These are phyloP conservation scores for Tenthredo scrophulariae DNA, from an alignment of 2,888 invertebrate species.

Conservation along the genomic window DNA sequence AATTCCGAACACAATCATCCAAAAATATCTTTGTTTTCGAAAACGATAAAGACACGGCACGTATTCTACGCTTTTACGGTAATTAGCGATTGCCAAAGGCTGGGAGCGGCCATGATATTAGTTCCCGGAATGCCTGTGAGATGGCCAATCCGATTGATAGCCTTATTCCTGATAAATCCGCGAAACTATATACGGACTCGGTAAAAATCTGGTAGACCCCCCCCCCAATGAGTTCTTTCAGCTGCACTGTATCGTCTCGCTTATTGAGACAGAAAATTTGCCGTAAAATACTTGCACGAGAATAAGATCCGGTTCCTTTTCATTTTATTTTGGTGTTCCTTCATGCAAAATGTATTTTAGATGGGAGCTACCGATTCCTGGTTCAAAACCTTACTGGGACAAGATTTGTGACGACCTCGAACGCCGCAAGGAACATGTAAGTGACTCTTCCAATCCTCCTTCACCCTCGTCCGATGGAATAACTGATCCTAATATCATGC, in stretches of 20 bases:
- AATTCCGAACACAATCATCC: no score
- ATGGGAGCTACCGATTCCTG: conserved; percentile 67
- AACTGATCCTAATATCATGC: conserved; percentile 5
- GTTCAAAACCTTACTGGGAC: conserved; percentile 68
- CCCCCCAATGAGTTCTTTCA: background rate
- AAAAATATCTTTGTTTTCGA: no score
- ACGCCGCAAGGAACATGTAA: conserved; percentile 67
- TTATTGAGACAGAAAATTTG: background rate
- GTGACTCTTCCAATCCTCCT: conserved; percentile 62
- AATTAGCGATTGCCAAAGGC: no score
- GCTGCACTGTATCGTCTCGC: background rate
- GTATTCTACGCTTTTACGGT: no score
- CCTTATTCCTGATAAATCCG: no score
- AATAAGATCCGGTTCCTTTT: background rate
- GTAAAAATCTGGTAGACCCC: no score
- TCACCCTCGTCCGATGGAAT: background rate
- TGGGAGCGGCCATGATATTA: no score
- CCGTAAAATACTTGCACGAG: background rate
- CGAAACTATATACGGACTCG: no score
- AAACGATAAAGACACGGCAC: no score
- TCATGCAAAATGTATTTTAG: conserved; percentile 57
- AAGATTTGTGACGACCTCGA: conserved; percentile 67
- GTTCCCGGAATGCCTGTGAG: no score
- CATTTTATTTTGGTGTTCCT: background rate
- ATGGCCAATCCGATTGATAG: no score